Conservation (phyloP, 2,888 invertebrate genomes). For the Cinara cedri region DNA sequence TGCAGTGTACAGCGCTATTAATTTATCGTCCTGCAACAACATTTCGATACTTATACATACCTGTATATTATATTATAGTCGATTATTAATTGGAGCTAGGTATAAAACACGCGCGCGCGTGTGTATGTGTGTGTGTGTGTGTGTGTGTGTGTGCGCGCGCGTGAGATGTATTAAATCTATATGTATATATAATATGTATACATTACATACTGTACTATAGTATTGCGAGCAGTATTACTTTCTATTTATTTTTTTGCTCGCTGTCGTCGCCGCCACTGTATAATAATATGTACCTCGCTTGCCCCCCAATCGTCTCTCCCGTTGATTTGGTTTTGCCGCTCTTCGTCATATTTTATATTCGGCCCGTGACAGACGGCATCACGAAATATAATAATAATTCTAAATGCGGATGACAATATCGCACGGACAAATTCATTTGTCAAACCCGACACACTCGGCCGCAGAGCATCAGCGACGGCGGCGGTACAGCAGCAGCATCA, state of each 20-base stretch:
- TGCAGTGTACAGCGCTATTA: too few relatives aligned
- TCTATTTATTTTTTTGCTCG: background rate
- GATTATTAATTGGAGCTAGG: slow-evolving; percentile 13
- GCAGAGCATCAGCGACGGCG: too few relatives aligned
- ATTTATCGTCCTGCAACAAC: background rate
- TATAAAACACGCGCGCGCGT: background rate
- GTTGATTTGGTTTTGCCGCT: slow-evolving; percentile 24
- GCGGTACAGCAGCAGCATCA: too few relatives aligned
- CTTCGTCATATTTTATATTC: slow-evolving; percentile 27
- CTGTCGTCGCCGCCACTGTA: background rate
- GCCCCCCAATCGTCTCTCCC: background rate
- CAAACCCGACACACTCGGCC: slow-evolving; percentile 18
- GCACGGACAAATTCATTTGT: slow-evolving; percentile 48
- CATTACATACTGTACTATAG: background rate
- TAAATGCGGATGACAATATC: slow-evolving; percentile 2
- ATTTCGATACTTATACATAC: background rate
- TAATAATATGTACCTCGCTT: background rate
- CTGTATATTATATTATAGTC: too few relatives aligned
- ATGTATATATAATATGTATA: background rate
- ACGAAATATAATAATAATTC: background rate
- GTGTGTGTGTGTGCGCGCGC: slow-evolving; percentile 11
- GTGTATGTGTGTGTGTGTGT: slow-evolving; percentile 14
- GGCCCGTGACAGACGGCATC: slow-evolving; percentile 3
- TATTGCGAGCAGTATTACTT: slow-evolving; percentile 22
- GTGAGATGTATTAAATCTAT: background rate